phyloP scores from a whole-genome alignment of 1,140 invertebrate species.

The Sitobion miscanthi region DNA sequence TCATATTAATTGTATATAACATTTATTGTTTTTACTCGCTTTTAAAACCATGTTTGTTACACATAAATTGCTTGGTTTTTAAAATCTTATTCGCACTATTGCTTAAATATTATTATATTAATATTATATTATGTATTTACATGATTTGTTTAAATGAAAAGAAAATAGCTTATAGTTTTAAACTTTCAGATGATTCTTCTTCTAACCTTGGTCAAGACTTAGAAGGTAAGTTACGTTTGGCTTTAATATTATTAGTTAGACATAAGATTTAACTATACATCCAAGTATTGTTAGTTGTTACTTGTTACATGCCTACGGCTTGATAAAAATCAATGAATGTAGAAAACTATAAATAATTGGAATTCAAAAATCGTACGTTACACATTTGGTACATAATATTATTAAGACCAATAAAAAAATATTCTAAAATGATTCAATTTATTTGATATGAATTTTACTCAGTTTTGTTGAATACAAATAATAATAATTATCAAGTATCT shows the following conservation, averaged over 20 bases:
- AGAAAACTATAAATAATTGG: background rate
- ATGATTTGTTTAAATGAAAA: slow-evolving; percentile 40
- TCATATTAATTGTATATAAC: background rate
- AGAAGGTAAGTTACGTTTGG: slow-evolving; percentile 32
- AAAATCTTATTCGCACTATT: background rate
- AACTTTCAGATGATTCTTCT: slow-evolving; percentile 48
- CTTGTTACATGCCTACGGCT: background rate
- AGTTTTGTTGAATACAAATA: background rate
- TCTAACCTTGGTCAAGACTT: slow-evolving; percentile 45
- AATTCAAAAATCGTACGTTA: background rate
- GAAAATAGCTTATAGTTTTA: slow-evolving; percentile 55
- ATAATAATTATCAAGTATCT: background rate
- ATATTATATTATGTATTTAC: background rate
- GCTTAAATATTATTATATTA: slow-evolving; percentile 3
- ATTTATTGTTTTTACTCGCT: background rate
- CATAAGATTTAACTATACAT: background rate
- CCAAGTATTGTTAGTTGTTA: background rate
- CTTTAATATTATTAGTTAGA: background rate
- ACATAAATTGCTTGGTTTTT: background rate
- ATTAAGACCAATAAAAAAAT: background rate
- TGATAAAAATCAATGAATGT: background rate
- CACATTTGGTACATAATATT: background rate
- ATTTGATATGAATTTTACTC: background rate
- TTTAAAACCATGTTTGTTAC: background rate
- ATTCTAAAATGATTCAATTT: background rate